phyloP scores from a whole-genome alignment of 2,113 vertebrate genomes.

The Tursiops truncatus region DNA sequence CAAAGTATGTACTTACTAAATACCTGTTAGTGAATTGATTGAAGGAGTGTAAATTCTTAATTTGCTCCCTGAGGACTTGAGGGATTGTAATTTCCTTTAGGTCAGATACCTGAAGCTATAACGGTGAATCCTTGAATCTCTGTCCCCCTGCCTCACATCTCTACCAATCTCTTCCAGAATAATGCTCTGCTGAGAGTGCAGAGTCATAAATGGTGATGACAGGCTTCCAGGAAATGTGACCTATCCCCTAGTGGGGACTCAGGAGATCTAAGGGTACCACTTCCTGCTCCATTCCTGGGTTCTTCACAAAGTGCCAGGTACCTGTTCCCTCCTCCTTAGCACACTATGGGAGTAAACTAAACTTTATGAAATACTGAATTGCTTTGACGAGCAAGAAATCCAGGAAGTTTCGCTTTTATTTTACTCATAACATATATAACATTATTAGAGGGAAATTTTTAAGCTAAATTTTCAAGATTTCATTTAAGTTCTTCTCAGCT shows the following conservation, averaged over 20 bases:
- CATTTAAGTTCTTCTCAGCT: not conserved
- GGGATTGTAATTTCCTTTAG: not conserved
- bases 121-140: not conserved
- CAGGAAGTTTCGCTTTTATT: not conserved
- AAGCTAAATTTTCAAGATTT: slow-evolving; percentile 29
- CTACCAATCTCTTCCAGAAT: not conserved
- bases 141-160: not conserved
- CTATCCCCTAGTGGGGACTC: not conserved
- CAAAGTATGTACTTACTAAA: not conserved
- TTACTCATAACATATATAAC: not conserved
- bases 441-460: not conserved
- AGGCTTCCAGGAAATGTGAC: not conserved
- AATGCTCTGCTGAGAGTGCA: not conserved
- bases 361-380: not conserved
- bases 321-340: not conserved
- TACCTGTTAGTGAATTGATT: not conserved
- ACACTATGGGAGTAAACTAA: not conserved
- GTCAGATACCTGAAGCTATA: not conserved
- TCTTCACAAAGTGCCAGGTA: not conserved
- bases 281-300: not conserved
- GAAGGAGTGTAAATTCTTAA: slow-evolving; percentile 3
- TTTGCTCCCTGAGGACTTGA: not conserved
- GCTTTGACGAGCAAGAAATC: not conserved
- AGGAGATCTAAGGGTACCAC: not conserved
- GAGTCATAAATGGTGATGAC: not conserved